Evolutionary conservation across 2,888 invertebrate genomes (phyloP), one percentile per base, ranked within the genome.

Genomic region (Heteromurus nitidus): DNA sequence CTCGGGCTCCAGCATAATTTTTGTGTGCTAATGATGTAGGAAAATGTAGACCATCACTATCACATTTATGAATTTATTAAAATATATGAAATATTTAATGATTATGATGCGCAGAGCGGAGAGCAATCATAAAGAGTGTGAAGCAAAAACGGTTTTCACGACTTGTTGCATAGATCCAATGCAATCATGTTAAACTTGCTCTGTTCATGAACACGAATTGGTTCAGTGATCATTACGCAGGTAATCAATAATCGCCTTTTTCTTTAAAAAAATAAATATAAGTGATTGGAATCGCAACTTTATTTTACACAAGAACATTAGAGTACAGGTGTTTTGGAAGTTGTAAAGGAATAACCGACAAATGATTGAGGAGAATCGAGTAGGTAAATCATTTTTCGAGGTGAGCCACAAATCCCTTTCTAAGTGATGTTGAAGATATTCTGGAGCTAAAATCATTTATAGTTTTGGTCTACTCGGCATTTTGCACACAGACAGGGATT

Each of bases 351-450:
- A 58, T 16, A 11, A 24, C 28, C 30, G 30, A 58, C 26, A 58
- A 58, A 58, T 58, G 58, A 58, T 1, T 26, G 16, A n/a, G 20
- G 11, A n/a, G 9, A 50, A 50, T 3, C 20, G n/a, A 11, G 50
- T 18, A 50, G 5, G 50, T 58, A 58, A 58, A 58, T 58, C 58
- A 58, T 22, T 58, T 26, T 58, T 58, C 58, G 58, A 58, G 58
- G 58, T 58, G 58, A 58, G 58, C 58, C 20, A 28, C 28, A 58
- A 26, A 7, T 58, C 58, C 22, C n/a, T 36, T 36, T 36, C 36
- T n/a, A n/a, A n/a, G n/a, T n/a, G n/a, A n/a, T n/a, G n/a, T n/a
- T n/a, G n/a, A n/a, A n/a, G n/a, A n/a, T n/a, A n/a, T n/a, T n/a
- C n/a, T n/a, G n/a, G n/a, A n/a, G n/a, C n/a, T n/a, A n/a, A n/a